These are phyloP conservation scores for Rhynchopsitta pachyrhyncha DNA, from an alignment of 2,113 vertebrate species.

Conservation along the genomic window DNA sequence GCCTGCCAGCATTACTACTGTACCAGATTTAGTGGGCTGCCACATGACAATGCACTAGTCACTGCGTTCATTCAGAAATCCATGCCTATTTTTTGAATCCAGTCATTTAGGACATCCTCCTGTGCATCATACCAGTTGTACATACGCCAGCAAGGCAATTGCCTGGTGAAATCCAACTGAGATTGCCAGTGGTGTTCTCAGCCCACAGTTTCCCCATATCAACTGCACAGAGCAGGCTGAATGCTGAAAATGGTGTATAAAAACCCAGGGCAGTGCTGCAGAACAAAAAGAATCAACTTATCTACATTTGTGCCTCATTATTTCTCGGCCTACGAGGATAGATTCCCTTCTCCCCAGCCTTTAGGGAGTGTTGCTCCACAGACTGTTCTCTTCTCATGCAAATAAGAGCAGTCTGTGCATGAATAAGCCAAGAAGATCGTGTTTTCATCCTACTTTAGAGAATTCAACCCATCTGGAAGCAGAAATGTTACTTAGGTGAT, in stretches of 20 bases:
- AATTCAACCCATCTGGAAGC: conserved; percentile 16
- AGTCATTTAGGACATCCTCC: neutral
- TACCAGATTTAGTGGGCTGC: neutral
- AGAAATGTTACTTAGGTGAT: conserved; percentile 32
- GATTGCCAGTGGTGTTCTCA: neutral
- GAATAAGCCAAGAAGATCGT: conserved; percentile 21
- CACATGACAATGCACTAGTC: neutral
- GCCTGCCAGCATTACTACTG: neutral
- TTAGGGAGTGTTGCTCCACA: neutral
- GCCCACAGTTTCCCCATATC: neutral
- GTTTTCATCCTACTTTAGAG: neutral
- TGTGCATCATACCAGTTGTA: neutral
- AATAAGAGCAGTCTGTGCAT: neutral
- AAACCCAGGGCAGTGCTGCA: neutral
- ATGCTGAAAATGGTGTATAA: neutral
- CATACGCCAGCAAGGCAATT: rapidly evolving
- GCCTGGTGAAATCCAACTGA: rapidly evolving
- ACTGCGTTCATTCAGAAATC: neutral
- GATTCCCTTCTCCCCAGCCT: neutral
- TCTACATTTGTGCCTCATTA: neutral
- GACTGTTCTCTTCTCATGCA: conserved; percentile 35
- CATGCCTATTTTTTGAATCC: neutral
- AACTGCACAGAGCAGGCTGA: neutral
- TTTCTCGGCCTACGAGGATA: neutral
- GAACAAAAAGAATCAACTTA: neutral